A percentile compares a stretch with the other conserved stretches of the same genome.
phyloP scores from a whole-genome alignment of 2,797 vertebrate species.

The Hozukius guyotensis region DNA sequence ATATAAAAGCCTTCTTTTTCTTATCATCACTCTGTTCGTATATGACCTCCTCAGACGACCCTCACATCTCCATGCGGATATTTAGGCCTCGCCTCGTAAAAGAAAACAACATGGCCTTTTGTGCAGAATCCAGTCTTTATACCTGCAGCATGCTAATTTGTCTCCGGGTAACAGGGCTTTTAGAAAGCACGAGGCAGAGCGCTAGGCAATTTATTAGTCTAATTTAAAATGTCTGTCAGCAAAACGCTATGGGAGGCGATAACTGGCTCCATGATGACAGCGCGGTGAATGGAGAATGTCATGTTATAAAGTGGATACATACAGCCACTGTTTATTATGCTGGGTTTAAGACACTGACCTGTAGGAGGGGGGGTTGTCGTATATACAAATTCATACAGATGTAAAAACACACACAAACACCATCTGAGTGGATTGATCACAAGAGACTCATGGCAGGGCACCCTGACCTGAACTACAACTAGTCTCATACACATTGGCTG shows the following conservation, averaged over 20 bases:
- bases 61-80: conserved; percentile 54
- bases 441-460: conserved; percentile 25
- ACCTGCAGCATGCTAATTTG: conserved; percentile 88
- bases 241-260: conserved; percentile 81
- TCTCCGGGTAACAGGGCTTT: conserved; percentile 91
- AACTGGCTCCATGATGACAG: conserved; percentile 85
- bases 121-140: conserved; percentile 87
- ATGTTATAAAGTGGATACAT: conserved; percentile 69
- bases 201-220: conserved; percentile 92
- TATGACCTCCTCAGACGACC: conserved; percentile 38
- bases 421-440: conserved; percentile 39
- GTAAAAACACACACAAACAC: conserved; percentile 31
- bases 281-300: conserved; percentile 79
- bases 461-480: not conserved
- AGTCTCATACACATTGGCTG: too few species aligned
- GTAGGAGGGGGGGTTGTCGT: conserved; percentile 1
- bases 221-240: conserved; percentile 94
- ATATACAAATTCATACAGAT: conserved; percentile 44
- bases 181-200: conserved; percentile 88
- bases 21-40: conserved; percentile 13
- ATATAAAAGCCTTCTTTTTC: conserved; percentile 35
- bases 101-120: conserved; percentile 82
- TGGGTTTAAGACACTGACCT: conserved; percentile 58
- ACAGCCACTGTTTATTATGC: conserved; percentile 69
- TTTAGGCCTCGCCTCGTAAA: conserved; percentile 84